Evolutionary conservation across 2,113 vertebrate species (phyloP).

Genomic region (Nannospalax galili): DNA sequence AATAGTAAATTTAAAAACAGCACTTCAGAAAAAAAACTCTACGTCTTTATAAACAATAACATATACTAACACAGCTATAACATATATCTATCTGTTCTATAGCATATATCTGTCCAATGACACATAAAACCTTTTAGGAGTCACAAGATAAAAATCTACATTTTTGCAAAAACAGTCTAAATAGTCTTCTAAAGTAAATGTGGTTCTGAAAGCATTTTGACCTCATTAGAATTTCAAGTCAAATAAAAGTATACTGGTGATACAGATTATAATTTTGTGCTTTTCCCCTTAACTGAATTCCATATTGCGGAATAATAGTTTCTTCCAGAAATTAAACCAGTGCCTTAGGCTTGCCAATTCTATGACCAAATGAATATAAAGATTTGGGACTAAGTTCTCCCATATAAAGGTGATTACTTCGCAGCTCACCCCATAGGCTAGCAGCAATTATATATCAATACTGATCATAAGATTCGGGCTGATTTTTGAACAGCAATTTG

Average conservation of each 20-base stretch:
- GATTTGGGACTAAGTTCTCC: not conserved
- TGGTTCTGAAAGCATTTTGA: not conserved
- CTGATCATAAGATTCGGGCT: not conserved
- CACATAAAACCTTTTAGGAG: not conserved
- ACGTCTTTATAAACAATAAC: not conserved
- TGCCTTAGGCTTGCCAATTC: not conserved
- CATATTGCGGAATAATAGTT: not conserved
- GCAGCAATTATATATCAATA: not conserved
- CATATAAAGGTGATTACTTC: not conserved
- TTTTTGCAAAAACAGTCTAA: not conserved
- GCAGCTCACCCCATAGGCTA: not conserved
- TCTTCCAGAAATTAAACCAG: conserved; percentile 14
- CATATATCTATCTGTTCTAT: too few species aligned
- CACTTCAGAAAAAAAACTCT: not conserved
- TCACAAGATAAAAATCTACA: not conserved
- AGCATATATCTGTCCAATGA: not conserved
- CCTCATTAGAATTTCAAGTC: not conserved
- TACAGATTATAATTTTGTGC: not conserved
- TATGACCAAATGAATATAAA: not conserved
- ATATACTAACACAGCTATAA: not conserved
- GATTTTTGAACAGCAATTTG: conserved; percentile 18
- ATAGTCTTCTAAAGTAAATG: not conserved
- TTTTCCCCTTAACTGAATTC: not conserved
- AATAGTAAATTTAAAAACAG: not conserved
- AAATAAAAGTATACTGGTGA: not conserved